These are phyloP conservation scores for human DNA, from an alignment of 2,113 vertebrate genomes.

Conservation along the genomic window GRCh38 chr4:2804501-2805000, in stretches of 20 bases:
- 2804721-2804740: not conserved
- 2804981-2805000: not conserved
- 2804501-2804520: not conserved
- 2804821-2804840: not conserved
- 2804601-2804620: not conserved
- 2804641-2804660: not conserved
- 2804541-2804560: not conserved
- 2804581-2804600: rapidly evolving
- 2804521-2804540: not conserved
- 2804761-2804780: not conserved
- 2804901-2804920: not conserved
- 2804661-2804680: not conserved
- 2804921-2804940: rapidly evolving
- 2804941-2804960: rapidly evolving
- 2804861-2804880: not conserved
- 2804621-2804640: not conserved
- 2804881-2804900: not conserved
- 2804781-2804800: not conserved
- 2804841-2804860: not conserved
- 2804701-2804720: not conserved
- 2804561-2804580: not conserved
- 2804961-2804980: rapidly evolving
- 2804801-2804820: no score
- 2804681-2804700: not conserved
- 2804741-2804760: not conserved